Evolutionary conservation across 2,888 invertebrate species (phyloP), one percentile per base, ranked within the genome.

Genomic region (Mimachlamys varia): DNA sequence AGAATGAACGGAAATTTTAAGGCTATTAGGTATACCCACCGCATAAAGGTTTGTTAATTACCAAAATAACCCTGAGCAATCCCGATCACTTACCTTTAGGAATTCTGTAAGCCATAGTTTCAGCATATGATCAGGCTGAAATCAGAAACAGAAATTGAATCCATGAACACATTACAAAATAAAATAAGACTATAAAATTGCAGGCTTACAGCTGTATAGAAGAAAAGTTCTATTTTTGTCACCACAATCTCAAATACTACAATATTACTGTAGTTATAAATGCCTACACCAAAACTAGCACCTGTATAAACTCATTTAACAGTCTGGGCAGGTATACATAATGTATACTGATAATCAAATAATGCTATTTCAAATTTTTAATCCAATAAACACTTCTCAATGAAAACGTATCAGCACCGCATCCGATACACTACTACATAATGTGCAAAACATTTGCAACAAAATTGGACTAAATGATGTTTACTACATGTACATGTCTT

Each of bases 81-180:
- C 90, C 50, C 27, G 37, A 49, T 87, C 90, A 93, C 94, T 93
- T 93, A 95, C 95, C 93, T 94, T 93, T 33, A 95, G 92, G 91
- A 95, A 95, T 90, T 95, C 95, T 90, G 94, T 94, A 76, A 95
- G 92, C 95, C 95, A 95, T 94, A 95, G 92, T 88, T 95, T 95
- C 92, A 95, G 93, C 95, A 95, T 95, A 87, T 94, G 94, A 33
- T 95, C 95, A 27, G 95, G 95, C 95, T 95, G 95, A 93, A 95
- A 95, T 91, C 90, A 91, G 90, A 92, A 92, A 89, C 92, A 88
- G 89, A 88, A 53, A 44, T 90, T 22, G 50, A 87, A 88, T 37
- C 38, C n/a, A 49, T 50, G 37, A 88, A 88, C 49, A n/a, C 3
- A 49, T 22, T 88, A 50, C 27, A 49, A 88, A 88, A n/a, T 88